These are phyloP conservation scores for Ivindomyrus marchei DNA, from an alignment of 2,113 vertebrate genomes.

Conservation along the genomic window DNA sequence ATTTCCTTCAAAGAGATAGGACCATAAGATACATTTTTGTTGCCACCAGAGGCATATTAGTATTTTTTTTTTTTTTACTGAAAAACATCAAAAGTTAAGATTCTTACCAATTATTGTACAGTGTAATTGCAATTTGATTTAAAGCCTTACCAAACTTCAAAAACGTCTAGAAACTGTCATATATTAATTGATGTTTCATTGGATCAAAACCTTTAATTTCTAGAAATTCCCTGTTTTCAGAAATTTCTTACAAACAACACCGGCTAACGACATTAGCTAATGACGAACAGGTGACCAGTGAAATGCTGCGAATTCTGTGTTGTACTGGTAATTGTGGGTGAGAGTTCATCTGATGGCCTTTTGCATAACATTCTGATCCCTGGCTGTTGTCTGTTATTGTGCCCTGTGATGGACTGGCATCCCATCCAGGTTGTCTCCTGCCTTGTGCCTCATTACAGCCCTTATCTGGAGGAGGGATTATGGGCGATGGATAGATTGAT, in stretches of 20 bases:
- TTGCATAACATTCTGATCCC: not conserved
- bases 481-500: not conserved
- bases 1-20: not conserved
- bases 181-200: no score
- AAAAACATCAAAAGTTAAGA: not conserved
- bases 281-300: not conserved
- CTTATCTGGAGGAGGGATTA: not conserved
- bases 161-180: not conserved
- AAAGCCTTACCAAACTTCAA: not conserved
- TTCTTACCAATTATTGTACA: not conserved
- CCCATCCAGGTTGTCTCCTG: not conserved
- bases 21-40: not conserved
- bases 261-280: not conserved
- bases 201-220: not conserved
- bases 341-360: not conserved
- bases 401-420: not conserved
- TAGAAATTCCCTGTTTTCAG: not conserved
- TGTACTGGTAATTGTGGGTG: not conserved
- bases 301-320: not conserved
- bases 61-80: not conserved
- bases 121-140: not conserved
- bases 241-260: not conserved
- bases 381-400: not conserved
- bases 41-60: not conserved
- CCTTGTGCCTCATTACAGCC: not conserved